A percentile compares a stretch with the other conserved stretches of the same genome.
Conservation (phyloP, 2,113 vertebrate species). For the Aspiorhynchus laticeps region DNA sequence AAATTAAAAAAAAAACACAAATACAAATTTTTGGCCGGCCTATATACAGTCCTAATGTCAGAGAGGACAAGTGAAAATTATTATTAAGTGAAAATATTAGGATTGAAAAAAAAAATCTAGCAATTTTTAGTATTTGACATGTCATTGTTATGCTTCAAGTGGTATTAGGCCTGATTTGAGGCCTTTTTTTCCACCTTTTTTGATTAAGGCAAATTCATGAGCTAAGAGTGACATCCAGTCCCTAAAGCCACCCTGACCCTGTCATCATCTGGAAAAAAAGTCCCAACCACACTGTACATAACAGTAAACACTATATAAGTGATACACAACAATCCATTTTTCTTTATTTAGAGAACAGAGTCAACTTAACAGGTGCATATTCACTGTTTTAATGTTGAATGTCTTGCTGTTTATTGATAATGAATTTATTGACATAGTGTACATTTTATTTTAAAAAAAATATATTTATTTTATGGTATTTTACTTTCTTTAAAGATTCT, state of each 20-base stretch:
- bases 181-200: not conserved
- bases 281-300: not conserved
- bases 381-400: not conserved
- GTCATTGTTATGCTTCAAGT: not conserved
- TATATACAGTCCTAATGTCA: not conserved
- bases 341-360: not conserved
- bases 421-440: not conserved
- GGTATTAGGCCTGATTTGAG: not conserved
- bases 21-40: no score
- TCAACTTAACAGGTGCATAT: conserved; percentile 21
- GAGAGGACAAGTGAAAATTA: no score
- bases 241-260: conserved; percentile 7
- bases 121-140: not conserved
- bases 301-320: conserved; percentile 12
- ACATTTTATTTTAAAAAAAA: not conserved
- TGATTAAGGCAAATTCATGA: not conserved
- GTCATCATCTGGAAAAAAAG: not conserved
- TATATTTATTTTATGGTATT: no score
- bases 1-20: not conserved
- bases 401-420: not conserved
- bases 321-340: not conserved
- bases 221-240: conserved; percentile 8
- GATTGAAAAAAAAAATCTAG: no score
- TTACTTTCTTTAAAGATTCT: not conserved
- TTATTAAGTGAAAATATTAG: no score